These are phyloP conservation scores for Temnothorax curvispinosus DNA, from an alignment of 1,140 invertebrate genomes.

Conservation along the genomic window DNA sequence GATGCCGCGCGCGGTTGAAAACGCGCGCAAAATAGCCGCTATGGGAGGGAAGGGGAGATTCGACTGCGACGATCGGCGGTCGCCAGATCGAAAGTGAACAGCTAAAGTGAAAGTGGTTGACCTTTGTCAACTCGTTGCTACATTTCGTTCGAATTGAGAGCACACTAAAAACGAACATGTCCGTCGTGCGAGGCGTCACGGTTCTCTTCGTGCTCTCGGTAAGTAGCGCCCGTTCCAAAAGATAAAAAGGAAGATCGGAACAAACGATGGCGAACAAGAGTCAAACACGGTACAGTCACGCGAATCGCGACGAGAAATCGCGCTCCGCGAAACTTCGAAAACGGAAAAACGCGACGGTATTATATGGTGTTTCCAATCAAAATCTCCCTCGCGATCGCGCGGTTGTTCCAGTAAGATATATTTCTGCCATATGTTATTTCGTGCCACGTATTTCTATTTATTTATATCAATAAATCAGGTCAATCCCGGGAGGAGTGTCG, in stretches of 20 bases:
- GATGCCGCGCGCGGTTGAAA: background rate
- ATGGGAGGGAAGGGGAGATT: no score
- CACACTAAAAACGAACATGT: background rate
- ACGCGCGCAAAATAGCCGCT: background rate
- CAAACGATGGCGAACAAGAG: background rate
- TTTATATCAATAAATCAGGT: no score
- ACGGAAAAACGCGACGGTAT: no score
- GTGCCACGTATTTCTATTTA: no score
- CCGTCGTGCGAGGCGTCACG: background rate
- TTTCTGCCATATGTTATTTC: no score
- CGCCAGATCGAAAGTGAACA: constrained; percentile 2
- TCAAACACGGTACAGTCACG: background rate
- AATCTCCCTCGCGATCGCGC: no score
- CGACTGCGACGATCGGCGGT: no score
- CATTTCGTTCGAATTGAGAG: background rate
- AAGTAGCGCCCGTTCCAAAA: background rate
- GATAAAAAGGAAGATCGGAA: background rate
- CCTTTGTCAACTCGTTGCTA: constrained; percentile 18
- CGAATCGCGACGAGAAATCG: no score
- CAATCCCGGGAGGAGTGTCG: no score
- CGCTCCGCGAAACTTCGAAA: no score
- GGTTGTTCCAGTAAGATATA: no score
- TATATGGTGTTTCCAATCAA: no score
- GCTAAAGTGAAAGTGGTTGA: constrained; percentile 36
- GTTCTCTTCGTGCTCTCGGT: constrained; percentile 11